Evolutionary conservation across 2,113 vertebrate species (phyloP).

Genomic region (Strix uralensis): DNA sequence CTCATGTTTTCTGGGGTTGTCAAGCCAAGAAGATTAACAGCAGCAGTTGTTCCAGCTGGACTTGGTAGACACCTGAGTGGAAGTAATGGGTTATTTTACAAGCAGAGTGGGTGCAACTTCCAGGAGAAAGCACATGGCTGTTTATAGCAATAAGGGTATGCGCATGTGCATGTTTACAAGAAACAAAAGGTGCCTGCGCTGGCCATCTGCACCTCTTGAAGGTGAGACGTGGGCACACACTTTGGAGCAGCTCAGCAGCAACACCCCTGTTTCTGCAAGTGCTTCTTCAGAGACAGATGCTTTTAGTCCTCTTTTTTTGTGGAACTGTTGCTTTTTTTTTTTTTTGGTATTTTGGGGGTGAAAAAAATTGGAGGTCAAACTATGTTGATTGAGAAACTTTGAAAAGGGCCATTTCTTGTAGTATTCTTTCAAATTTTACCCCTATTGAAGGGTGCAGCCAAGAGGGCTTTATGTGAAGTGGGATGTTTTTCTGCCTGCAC

Average conservation of each 20-base stretch:
- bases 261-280: background rate
- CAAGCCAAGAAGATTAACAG: background rate
- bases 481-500: background rate
- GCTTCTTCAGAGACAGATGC: background rate
- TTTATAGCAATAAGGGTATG: accelerated
- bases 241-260: background rate
- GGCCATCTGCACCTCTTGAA: background rate
- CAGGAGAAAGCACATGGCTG: background rate
- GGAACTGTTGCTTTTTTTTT: background rate
- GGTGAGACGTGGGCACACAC: accelerated
- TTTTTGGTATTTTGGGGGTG: background rate
- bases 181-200: background rate
- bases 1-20: background rate
- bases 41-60: background rate
- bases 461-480: background rate
- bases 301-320: background rate
- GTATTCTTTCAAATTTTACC: background rate
- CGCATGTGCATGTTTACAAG: accelerated
- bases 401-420: background rate
- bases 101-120: background rate
- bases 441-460: background rate
- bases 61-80: background rate
- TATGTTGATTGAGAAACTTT: accelerated
- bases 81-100: background rate
- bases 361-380: background rate